These are phyloP conservation scores for Romanogobio albipinnatus DNA, from an alignment of 2,113 vertebrate species.

Conservation along the genomic window DNA sequence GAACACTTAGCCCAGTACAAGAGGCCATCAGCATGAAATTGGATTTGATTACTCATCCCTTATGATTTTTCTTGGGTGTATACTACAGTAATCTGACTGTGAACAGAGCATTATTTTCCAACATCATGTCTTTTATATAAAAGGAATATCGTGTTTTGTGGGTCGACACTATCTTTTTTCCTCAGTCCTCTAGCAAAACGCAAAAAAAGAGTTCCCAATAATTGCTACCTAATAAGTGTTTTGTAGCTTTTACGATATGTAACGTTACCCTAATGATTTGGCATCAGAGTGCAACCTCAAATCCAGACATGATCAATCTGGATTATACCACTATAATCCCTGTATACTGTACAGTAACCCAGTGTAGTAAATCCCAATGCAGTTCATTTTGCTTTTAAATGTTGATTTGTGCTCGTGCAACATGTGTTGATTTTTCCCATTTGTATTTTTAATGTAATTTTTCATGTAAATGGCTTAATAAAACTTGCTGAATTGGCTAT, in stretches of 20 bases:
- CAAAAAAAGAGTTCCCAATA: background rate
- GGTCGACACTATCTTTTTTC: background rate
- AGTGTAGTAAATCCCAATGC: background rate
- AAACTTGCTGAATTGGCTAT: too few relatives aligned
- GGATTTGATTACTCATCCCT: background rate
- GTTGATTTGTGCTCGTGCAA: background rate
- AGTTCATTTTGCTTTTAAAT: background rate
- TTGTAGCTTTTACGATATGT: background rate
- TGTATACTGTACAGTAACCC: background rate
- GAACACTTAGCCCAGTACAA: background rate
- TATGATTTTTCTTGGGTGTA: background rate
- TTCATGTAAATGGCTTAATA: background rate
- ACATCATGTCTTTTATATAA: background rate
- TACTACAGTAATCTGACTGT: background rate
- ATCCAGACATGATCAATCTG: background rate
- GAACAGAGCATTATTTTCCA: background rate
- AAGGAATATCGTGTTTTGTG: too few relatives aligned
- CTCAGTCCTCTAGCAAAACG: background rate
- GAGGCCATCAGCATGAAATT: background rate
- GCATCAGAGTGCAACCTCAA: background rate
- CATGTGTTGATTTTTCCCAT: background rate
- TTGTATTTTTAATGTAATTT: background rate
- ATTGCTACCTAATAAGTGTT: background rate
- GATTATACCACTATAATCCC: conserved; percentile 14
- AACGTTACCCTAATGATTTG: background rate